Conservation (phyloP, 2,113 vertebrate genomes). For the Semnornis frantzii region DNA sequence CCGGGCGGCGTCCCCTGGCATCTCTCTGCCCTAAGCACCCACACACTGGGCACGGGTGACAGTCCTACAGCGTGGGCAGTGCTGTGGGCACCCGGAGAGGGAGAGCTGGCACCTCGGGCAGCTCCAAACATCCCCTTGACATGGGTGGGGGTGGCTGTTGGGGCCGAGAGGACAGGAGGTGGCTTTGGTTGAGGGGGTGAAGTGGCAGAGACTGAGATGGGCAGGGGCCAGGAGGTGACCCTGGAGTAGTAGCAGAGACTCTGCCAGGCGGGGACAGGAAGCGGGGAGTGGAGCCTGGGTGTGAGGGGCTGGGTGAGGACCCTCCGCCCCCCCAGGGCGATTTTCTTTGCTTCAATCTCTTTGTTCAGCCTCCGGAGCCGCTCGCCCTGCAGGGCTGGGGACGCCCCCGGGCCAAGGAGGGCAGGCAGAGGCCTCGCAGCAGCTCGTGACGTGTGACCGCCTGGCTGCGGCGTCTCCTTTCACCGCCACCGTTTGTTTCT, state of each 20-base stretch:
- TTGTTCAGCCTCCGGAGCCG: constrained; percentile 32
- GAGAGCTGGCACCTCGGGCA: neutral
- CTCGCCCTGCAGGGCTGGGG: constrained; percentile 21
- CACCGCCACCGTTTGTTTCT: constrained; percentile 58
- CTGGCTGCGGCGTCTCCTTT: constrained; percentile 42
- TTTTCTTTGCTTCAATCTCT: constrained; percentile 57
- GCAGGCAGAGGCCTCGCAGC: constrained; percentile 38
- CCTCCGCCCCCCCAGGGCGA: neutral
- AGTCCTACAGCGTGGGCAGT: neutral
- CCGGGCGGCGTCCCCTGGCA: neutral
- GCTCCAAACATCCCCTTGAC: accelerated
- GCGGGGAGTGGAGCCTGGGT: neutral
- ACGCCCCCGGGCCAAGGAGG: neutral
- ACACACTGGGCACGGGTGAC: accelerated
- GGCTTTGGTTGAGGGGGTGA: accelerated
- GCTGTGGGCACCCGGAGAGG: accelerated
- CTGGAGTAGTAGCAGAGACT: neutral
- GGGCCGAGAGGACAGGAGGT: neutral
- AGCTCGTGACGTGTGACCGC: neutral
- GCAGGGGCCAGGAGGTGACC: neutral
- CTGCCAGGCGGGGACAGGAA: neutral
- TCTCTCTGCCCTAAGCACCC: accelerated
- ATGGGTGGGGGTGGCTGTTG: accelerated
- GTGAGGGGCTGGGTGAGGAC: neutral
- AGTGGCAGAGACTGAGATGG: neutral